Percentiles rank a stretch among this genome's conserved stretches.
Conservation (phyloP, 1,140 invertebrate genomes). For the Euwallacea fornicatus region DNA sequence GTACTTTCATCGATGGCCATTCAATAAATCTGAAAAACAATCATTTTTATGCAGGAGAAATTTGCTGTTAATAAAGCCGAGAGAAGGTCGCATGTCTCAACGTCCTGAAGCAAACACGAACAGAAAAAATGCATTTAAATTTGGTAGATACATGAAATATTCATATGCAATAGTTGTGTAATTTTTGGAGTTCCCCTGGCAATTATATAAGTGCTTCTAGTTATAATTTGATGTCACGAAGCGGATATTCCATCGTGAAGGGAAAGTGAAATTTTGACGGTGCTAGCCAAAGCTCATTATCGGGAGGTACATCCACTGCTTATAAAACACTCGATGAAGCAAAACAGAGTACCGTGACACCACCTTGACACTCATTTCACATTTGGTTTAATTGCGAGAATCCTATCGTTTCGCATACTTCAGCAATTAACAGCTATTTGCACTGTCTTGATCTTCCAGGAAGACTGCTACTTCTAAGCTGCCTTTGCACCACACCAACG, state of each 20-base stretch:
- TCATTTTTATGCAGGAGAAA: slow-evolving; percentile 2
- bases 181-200: slow-evolving; percentile 26
- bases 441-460: neutral
- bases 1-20: no score
- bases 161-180: slow-evolving; percentile 19
- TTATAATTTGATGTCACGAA: slow-evolving; percentile 27
- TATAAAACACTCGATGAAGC: no score
- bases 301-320: no score
- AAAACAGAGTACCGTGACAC: neutral
- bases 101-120: neutral
- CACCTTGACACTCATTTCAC: slow-evolving; percentile 15
- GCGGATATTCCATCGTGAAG: slow-evolving; percentile 29
- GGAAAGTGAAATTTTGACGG: slow-evolving; percentile 28
- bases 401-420: no score
- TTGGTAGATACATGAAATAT: no score
- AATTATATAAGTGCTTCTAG: slow-evolving; percentile 24
- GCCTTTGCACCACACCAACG: neutral
- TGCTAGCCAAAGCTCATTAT: neutral
- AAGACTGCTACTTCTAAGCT: neutral
- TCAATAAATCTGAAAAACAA: neutral
- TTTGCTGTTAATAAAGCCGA: neutral
- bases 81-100: neutral
- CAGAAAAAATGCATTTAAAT: no score
- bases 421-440: no score
- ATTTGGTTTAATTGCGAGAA: slow-evolving; percentile 33